Evolutionary conservation across 1,140 invertebrate genomes (phyloP).

Genomic region (Bombus soroeensis): DNA sequence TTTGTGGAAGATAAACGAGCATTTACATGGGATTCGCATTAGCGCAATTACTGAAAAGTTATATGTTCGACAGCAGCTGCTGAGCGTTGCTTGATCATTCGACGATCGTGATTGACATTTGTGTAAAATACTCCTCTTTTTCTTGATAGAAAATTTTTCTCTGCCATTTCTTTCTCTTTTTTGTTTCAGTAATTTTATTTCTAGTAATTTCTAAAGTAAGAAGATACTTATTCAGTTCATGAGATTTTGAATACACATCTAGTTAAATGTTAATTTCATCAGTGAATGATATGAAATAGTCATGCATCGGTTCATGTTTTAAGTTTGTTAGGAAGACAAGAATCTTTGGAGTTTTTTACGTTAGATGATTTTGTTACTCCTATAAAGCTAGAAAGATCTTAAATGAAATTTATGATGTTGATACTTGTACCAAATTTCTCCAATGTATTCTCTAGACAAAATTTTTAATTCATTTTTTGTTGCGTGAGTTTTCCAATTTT

Average conservation of each 20-base stretch:
- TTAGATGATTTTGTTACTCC: neutral
- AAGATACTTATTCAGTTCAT: too few species aligned
- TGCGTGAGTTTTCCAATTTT: neutral
- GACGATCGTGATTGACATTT: neutral
- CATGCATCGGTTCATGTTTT: too few species aligned
- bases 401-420: neutral
- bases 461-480: neutral
- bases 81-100: neutral
- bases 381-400: neutral
- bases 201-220: too few species aligned
- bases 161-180: neutral
- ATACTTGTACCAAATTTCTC: neutral
- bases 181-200: neutral
- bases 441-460: neutral
- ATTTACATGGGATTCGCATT: conserved; percentile 40
- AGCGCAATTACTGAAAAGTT: conserved; percentile 41
- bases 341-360: neutral
- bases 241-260: too few species aligned
- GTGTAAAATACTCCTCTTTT: neutral
- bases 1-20: conserved; percentile 45
- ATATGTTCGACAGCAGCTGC: neutral
- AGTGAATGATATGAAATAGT: too few species aligned
- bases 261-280: too few species aligned
- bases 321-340: too few species aligned
- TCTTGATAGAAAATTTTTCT: neutral